Conservation (phyloP, 2,113 vertebrate genomes). For the Neogobius melanostomus region DNA sequence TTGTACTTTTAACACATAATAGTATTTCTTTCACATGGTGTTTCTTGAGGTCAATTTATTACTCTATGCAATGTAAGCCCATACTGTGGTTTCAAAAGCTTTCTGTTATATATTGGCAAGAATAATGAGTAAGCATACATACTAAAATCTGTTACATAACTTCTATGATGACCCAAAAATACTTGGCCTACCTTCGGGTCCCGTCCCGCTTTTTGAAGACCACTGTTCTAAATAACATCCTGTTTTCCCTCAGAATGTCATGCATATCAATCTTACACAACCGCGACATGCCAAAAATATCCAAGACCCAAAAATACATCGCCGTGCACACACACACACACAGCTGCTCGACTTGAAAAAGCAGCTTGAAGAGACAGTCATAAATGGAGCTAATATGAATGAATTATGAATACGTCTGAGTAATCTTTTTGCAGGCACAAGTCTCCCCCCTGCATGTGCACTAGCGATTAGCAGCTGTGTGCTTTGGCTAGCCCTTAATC, state of each 20-base stretch:
- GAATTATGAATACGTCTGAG: constrained; percentile 4
- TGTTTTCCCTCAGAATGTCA: constrained; percentile 13
- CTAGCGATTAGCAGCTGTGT: constrained; percentile 3
- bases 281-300: constrained; percentile 33
- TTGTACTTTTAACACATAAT: not conserved
- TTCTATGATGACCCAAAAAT: not conserved
- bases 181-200: not conserved
- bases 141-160: not conserved
- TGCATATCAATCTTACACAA: constrained; percentile 35
- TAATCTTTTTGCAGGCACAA: not conserved
- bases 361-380: not conserved
- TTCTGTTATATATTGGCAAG: too few relatives aligned
- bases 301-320: not conserved
- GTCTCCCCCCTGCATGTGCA: not conserved
- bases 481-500: not conserved
- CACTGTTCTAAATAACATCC: constrained; percentile 3
- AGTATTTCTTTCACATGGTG: not conserved
- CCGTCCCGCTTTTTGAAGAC: not conserved
- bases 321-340: not conserved
- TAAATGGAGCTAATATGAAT: constrained; percentile 8
- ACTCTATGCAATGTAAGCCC: too few relatives aligned
- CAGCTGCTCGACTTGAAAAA: constrained; percentile 1
- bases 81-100: too few relatives aligned
- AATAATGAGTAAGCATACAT: too few relatives aligned
- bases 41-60: too few relatives aligned